A percentile compares a stretch with the other conserved stretches of the same genome.
Conservation (phyloP, 2,113 vertebrate genomes). For the Phaethornis superciliosus region DNA sequence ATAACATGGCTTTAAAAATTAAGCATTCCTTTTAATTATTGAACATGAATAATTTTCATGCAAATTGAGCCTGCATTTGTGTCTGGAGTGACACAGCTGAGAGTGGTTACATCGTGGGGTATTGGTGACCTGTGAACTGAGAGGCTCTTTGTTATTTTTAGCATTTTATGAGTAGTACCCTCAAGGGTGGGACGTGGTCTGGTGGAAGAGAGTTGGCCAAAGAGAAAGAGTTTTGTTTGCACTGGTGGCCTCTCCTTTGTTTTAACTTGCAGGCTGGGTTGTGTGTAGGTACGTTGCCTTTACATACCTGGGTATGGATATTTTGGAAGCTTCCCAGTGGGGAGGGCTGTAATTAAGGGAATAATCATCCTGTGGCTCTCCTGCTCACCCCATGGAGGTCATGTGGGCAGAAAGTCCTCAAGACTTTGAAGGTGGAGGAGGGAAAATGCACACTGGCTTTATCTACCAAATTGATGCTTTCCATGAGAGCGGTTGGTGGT, state of each 20-base stretch:
- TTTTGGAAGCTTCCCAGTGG: not conserved
- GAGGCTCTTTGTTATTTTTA: not conserved
- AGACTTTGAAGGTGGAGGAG: not conserved
- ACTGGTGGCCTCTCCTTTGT: not conserved
- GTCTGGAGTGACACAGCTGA: not conserved
- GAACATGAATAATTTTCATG: slow-evolving; percentile 35
- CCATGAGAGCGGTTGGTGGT: accelerated
- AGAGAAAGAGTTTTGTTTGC: not conserved
- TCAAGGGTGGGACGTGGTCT: not conserved
- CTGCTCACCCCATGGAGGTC: not conserved
- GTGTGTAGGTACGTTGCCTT: not conserved
- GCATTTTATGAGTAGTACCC: not conserved
- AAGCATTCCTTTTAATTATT: slow-evolving; percentile 53
- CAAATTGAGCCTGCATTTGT: not conserved
- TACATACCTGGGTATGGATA: not conserved
- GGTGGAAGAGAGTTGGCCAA: not conserved
- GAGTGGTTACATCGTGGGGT: not conserved
- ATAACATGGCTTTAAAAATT: slow-evolving; percentile 44
- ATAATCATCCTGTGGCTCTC: accelerated
- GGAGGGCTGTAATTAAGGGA: not conserved
- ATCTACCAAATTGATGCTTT: not conserved
- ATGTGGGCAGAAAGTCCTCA: not conserved
- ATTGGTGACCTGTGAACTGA: slow-evolving; percentile 5
- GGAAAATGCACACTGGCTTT: not conserved
- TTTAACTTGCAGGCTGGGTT: not conserved